These are phyloP conservation scores for Drosophila cyrtoloma DNA, from an alignment of 2,888 invertebrate genomes.

Conservation along the genomic window DNA sequence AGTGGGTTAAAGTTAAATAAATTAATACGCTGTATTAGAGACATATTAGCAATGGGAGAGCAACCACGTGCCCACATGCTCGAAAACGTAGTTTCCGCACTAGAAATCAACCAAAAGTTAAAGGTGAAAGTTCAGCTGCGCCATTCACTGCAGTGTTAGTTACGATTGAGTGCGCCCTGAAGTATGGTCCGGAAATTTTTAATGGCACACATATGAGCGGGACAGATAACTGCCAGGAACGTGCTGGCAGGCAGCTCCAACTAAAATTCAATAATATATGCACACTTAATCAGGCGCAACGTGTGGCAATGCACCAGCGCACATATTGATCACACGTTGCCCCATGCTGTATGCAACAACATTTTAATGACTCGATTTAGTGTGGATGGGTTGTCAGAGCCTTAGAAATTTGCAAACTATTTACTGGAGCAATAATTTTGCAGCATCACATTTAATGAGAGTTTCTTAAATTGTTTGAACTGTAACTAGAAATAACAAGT, in stretches of 20 bases:
- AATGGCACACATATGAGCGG: slow-evolving; percentile 18
- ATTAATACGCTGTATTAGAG: slow-evolving; percentile 78
- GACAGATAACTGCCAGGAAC: slow-evolving; percentile 18
- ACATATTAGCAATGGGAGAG: slow-evolving; percentile 65
- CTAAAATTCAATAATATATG: slow-evolving; percentile 67
- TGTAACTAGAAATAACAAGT: not conserved
- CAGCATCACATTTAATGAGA: not conserved
- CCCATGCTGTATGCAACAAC: slow-evolving; percentile 37
- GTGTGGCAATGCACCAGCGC: slow-evolving; percentile 24
- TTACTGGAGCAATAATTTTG: slow-evolving; percentile 42
- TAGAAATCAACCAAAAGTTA: slow-evolving; percentile 67
- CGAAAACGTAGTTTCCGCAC: slow-evolving; percentile 45
- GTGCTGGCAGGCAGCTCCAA: slow-evolving; percentile 44
- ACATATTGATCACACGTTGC: slow-evolving; percentile 1
- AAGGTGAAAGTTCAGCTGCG: slow-evolving; percentile 68
- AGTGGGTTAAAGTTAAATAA: slow-evolving; percentile 70
- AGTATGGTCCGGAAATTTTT: slow-evolving; percentile 37
- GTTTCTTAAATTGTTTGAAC: not conserved
- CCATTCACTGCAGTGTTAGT: slow-evolving; percentile 51
- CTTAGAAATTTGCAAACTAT: slow-evolving; percentile 49
- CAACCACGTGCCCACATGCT: slow-evolving; percentile 4
- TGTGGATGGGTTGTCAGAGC: slow-evolving; percentile 1
- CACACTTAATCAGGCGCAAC: slow-evolving; percentile 52
- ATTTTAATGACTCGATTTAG: slow-evolving; percentile 46
- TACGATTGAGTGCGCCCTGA: slow-evolving; percentile 52